A percentile compares a stretch with the other conserved stretches of the same genome.
Conservation (phyloP, 1,140 invertebrate species). For the Galendromus occidentalis region DNA sequence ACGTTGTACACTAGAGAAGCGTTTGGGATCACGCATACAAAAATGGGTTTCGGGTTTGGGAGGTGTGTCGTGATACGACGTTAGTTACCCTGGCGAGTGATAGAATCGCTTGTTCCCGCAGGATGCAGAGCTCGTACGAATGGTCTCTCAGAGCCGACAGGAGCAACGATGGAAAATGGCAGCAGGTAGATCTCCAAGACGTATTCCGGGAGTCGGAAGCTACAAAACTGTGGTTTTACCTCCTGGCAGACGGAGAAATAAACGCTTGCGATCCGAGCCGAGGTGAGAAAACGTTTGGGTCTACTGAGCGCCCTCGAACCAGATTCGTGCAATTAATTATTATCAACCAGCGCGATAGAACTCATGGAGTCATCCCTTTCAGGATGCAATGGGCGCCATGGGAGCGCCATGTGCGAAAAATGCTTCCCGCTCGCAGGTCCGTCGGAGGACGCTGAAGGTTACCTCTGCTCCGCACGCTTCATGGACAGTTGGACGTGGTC, state of each 20-base stretch:
- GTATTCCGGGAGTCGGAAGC: background rate
- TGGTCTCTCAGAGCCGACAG: too few species aligned
- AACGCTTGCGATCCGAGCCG: background rate
- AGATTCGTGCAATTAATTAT: background rate
- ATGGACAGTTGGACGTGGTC: constrained; percentile 1
- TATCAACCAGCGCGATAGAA: background rate
- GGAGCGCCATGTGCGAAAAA: background rate
- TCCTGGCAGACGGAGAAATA: background rate
- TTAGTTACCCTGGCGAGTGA: too few species aligned
- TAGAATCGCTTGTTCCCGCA: too few species aligned
- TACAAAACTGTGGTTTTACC: background rate
- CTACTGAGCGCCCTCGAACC: background rate
- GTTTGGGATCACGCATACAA: too few species aligned
- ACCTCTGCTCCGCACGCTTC: background rate
- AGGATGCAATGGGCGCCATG: background rate
- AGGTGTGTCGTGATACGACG: too few species aligned
- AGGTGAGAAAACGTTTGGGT: background rate
- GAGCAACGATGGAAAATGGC: constrained; percentile 1
- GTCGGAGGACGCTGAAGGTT: background rate
- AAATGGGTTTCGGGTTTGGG: too few species aligned
- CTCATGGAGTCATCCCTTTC: background rate
- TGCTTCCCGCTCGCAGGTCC: background rate
- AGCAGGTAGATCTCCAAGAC: background rate
- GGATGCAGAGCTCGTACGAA: too few species aligned
- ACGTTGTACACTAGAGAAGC: too few species aligned